A percentile compares a stretch with the other conserved stretches of the same genome.
Evolutionary conservation across 2,797 vertebrate genomes (phyloP).

Genomic region (Odontamblyopus rebecca): DNA sequence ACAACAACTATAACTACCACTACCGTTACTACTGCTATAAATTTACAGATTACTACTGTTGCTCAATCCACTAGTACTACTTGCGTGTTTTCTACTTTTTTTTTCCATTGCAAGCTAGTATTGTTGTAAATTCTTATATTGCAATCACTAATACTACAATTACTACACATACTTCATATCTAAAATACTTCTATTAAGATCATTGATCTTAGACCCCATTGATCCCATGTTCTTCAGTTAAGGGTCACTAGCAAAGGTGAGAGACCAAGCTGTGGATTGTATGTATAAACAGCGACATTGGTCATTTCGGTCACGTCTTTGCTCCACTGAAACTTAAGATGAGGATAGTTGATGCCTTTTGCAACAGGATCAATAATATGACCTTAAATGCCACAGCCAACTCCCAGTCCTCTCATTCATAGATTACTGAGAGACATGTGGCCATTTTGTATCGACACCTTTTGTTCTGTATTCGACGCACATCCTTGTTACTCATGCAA

Average conservation of each 20-base stretch:
- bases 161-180: too few species aligned
- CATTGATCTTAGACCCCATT: too few species aligned
- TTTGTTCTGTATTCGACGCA: background rate
- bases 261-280: background rate
- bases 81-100: too few species aligned
- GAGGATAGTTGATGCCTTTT: background rate
- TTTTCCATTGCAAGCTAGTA: too few species aligned
- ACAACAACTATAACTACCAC: too few species aligned
- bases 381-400: background rate
- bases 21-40: too few species aligned
- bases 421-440: background rate
- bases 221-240: too few species aligned
- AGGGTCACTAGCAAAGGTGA: background rate
- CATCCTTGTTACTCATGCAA: background rate
- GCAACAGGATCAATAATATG: constrained; percentile 15
- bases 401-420: background rate
- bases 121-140: too few species aligned
- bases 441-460: background rate
- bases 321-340: background rate
- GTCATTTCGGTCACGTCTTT: constrained; percentile 15
- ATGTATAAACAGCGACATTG: background rate
- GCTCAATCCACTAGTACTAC: too few species aligned
- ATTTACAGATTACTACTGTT: too few species aligned
- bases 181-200: too few species aligned
- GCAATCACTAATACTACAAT: too few species aligned